Evolutionary conservation across 2,113 vertebrate species (phyloP).

Genomic region (Rynchops niger): DNA sequence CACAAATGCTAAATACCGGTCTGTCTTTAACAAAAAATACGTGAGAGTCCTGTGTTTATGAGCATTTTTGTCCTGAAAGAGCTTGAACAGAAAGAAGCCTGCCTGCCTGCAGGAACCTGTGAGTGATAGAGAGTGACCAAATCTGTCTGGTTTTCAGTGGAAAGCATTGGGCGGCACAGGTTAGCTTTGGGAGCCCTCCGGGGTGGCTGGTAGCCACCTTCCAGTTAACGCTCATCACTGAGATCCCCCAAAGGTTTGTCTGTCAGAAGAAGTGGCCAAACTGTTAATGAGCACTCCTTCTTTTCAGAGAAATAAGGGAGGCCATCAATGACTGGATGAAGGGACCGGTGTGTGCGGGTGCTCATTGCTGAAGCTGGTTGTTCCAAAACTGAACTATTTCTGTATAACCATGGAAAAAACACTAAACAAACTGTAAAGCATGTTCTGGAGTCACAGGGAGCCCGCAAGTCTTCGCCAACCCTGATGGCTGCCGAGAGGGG

Average conservation of each 20-base stretch:
- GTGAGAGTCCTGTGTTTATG: not conserved
- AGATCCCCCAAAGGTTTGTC: not conserved
- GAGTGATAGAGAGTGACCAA: not conserved
- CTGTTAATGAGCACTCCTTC: not conserved
- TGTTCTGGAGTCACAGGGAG: not conserved
- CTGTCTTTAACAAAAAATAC: not conserved
- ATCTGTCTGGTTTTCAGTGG: not conserved
- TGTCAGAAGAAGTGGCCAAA: not conserved
- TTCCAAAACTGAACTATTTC: not conserved
- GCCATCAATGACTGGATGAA: not conserved
- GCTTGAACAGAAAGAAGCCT: not conserved
- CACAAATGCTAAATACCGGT: not conserved
- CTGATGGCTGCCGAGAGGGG: not conserved
- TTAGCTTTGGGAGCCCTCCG: not conserved
- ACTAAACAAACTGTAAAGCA: not conserved
- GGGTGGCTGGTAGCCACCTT: not conserved
- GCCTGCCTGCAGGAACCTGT: not conserved
- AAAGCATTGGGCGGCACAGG: not conserved
- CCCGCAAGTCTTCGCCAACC: not conserved
- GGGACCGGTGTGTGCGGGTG: fast-evolving
- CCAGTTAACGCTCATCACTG: not conserved
- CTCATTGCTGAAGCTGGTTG: not conserved
- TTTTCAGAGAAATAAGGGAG: not conserved
- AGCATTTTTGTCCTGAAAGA: not conserved
- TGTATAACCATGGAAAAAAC: not conserved